phyloP scores from a whole-genome alignment of 2,113 vertebrate species.

The Caracal caracal region DNA sequence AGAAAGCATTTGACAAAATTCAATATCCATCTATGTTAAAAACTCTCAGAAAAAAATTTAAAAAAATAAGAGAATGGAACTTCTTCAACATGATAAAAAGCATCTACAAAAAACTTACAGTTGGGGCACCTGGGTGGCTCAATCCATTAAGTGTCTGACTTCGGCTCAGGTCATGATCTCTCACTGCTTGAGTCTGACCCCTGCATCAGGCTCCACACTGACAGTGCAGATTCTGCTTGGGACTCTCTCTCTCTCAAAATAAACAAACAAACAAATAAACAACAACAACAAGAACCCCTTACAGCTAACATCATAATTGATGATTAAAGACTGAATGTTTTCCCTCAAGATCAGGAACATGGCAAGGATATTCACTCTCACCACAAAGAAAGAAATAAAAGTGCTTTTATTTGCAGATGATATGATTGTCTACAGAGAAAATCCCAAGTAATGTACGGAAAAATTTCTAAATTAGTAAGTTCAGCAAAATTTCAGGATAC shows the following conservation, averaged over 20 bases:
- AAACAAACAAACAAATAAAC: too few relatives aligned
- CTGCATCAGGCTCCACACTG: too few relatives aligned
- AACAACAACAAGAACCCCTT: too few relatives aligned
- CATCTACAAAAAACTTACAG: background rate
- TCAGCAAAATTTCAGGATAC: background rate
- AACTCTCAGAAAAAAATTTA: background rate
- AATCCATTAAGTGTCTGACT: too few relatives aligned
- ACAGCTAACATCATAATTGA: background rate
- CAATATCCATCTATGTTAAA: background rate
- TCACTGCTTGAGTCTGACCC: too few relatives aligned
- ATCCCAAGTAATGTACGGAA: background rate
- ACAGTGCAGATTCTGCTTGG: too few relatives aligned
- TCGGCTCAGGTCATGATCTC: too few relatives aligned
- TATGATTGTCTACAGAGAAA: background rate
- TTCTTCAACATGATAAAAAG: background rate
- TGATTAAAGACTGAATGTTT: background rate
- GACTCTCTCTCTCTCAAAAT: too few relatives aligned
- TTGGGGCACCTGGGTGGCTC: too few relatives aligned
- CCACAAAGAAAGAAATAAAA: background rate
- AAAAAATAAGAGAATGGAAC: background rate
- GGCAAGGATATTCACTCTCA: background rate
- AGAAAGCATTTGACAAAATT: background rate
- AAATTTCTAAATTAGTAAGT: background rate
- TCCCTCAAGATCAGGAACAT: background rate
- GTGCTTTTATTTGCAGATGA: background rate